Conservation (phyloP, 2,888 invertebrate species). For the Amphipyra tragopoginis region DNA sequence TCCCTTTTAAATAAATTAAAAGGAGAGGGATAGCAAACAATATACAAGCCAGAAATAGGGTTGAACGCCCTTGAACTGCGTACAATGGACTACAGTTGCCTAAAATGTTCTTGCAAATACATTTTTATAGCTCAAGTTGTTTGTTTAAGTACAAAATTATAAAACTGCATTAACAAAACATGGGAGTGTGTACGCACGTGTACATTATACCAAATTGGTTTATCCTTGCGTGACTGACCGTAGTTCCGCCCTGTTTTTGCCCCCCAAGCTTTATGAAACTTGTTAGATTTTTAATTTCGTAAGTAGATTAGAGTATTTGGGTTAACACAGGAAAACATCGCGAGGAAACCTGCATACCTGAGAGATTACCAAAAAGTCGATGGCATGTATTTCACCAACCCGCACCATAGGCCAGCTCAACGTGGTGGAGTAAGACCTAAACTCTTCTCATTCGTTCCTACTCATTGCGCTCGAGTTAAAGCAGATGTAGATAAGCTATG, state of each 20-base stretch:
- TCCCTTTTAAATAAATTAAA: constrained; percentile 67
- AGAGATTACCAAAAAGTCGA: too few species aligned
- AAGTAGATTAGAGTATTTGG: constrained; percentile 36
- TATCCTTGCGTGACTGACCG: constrained; percentile 66
- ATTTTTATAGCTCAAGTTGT: constrained; percentile 19
- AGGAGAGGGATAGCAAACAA: constrained; percentile 59
- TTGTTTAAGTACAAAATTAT: constrained; percentile 24
- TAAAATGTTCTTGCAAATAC: constrained; percentile 35
- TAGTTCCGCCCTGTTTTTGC: constrained; percentile 58
- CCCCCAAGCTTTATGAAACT: constrained; percentile 38
- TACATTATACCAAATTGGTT: constrained; percentile 52
- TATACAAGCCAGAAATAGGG: constrained; percentile 55
- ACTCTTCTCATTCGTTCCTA: too few species aligned
- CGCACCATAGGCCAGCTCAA: too few species aligned
- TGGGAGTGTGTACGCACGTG: constrained; percentile 33
- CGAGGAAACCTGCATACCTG: too few species aligned
- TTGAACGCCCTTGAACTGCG: constrained; percentile 62
- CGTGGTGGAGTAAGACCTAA: too few species aligned
- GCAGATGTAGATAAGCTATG: too few species aligned
- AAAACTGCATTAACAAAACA: constrained; percentile 52
- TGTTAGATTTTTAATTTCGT: constrained; percentile 40
- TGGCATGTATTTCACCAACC: too few species aligned
- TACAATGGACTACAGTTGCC: constrained; percentile 25
- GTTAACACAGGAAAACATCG: constrained; percentile 24
- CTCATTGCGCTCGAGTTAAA: too few species aligned